Evolutionary conservation across 2,797 vertebrate genomes (phyloP).

Genomic region (Coranthus polyacanthus): DNA sequence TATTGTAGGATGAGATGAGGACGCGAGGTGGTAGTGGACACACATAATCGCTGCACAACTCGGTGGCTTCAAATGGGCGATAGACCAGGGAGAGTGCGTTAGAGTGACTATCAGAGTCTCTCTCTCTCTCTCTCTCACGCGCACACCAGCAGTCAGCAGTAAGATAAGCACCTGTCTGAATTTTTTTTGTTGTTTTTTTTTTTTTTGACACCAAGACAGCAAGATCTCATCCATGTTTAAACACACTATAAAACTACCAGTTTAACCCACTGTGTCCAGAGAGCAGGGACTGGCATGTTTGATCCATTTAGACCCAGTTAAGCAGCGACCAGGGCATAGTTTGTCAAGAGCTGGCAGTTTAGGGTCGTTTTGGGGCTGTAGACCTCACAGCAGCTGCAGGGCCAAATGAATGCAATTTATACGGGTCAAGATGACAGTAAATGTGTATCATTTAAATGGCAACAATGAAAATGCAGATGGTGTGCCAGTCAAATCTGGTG

Average conservation of each 20-base stretch:
- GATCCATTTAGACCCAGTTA: constrained; percentile 53
- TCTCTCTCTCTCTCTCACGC: constrained; percentile 15
- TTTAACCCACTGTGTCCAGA: constrained; percentile 34
- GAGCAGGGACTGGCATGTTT: constrained; percentile 34
- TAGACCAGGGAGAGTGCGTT: constrained; percentile 30
- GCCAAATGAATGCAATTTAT: constrained; percentile 47
- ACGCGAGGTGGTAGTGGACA: constrained; percentile 73
- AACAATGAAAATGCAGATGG: constrained; percentile 8
- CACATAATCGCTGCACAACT: constrained; percentile 63
- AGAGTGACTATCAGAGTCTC: constrained; percentile 3
- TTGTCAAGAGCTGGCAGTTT: constrained; percentile 37
- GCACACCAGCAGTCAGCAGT: neutral
- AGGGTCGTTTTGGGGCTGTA: constrained; percentile 40
- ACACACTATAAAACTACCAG: constrained; percentile 12
- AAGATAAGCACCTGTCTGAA: constrained; percentile 68
- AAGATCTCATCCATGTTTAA: constrained; percentile 44
- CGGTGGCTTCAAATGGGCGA: constrained; percentile 53
- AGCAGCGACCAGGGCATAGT: constrained; percentile 44
- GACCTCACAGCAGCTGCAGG: constrained; percentile 42
- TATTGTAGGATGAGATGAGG: constrained; percentile 69
- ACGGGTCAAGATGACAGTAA: constrained; percentile 32
- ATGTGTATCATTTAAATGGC: constrained; percentile 33
- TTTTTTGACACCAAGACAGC: constrained; percentile 30
- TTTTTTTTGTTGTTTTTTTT: constrained; percentile 13
- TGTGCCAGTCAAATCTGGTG: constrained; percentile 7